These are phyloP conservation scores for Sarcophaga bullata DNA, from an alignment of 1,140 invertebrate genomes.

Conservation along the genomic window DNA sequence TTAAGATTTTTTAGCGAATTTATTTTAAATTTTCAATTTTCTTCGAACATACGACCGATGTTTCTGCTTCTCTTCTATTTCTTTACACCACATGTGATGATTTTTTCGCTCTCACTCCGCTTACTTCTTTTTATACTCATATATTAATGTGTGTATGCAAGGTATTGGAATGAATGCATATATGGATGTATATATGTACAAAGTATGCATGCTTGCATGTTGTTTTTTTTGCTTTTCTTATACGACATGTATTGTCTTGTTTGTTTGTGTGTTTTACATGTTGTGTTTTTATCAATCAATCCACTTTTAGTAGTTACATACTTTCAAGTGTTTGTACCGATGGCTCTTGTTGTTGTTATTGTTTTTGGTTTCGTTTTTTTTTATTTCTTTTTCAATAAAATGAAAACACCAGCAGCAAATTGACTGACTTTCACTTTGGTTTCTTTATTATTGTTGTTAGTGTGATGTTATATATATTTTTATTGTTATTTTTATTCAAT, in stretches of 20 bases:
- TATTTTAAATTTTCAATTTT: no score
- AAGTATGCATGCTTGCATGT: no score
- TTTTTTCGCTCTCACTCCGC: no score
- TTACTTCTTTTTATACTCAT: neutral
- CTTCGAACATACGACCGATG: no score
- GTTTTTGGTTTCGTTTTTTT: neutral
- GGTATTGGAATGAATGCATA: neutral
- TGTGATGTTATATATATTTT: neutral
- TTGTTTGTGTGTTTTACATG: slow-evolving; percentile 1
- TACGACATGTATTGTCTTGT: neutral
- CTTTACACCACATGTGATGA: no score
- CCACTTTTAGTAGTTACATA: neutral
- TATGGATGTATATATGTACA: neutral
- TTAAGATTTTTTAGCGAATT: no score
- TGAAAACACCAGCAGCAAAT: neutral
- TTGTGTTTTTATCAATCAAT: slow-evolving; percentile 8
- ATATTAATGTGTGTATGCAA: neutral
- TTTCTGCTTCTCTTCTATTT: no score
- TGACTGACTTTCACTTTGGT: slow-evolving; percentile 10
- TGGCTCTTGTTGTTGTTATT: neutral
- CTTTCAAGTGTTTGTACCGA: no score
- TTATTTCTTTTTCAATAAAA: neutral
- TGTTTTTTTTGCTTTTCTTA: no score
- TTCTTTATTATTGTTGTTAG: neutral
- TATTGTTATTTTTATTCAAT: neutral